Evolutionary conservation across 2,113 vertebrate species (phyloP).

Genomic region (Phaetusa simplex): DNA sequence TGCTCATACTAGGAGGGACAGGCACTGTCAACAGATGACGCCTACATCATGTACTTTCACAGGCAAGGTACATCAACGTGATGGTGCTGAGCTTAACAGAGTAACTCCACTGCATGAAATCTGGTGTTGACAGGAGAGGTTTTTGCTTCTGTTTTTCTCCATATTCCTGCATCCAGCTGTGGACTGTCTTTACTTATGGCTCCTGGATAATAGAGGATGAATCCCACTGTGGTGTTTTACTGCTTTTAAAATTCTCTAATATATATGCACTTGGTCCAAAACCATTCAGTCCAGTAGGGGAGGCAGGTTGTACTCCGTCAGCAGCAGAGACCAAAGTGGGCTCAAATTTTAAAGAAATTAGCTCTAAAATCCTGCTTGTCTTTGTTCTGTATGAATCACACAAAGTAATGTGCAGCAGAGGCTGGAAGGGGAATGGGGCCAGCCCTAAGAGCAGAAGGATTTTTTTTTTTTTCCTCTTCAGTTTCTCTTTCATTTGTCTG

Average conservation of each 20-base stretch:
- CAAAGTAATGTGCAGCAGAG: neutral
- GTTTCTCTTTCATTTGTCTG: neutral
- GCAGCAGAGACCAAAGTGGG: neutral
- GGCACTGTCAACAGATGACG: neutral
- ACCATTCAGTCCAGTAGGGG: neutral
- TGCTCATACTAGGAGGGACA: neutral
- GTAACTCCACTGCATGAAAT: neutral
- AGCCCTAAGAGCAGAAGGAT: neutral
- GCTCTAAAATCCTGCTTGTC: neutral
- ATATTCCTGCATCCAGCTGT: neutral
- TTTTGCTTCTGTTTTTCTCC: neutral
- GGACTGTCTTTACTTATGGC: neutral
- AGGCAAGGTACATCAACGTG: neutral
- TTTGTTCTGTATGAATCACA: neutral
- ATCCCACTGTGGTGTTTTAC: neutral
- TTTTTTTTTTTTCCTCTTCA: neutral
- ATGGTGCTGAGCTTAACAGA: neutral
- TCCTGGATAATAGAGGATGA: neutral
- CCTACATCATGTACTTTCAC: neutral
- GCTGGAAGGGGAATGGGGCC: neutral
- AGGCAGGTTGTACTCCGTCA: neutral
- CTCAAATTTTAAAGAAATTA: constrained; percentile 7
- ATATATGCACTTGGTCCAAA: neutral
- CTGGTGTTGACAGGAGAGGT: neutral
- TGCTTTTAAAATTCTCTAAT: constrained; percentile 3